A percentile compares a stretch with the other conserved stretches of the same genome.
These are phyloP conservation scores for Poeciliopsis gracilis DNA, from an alignment of 2,797 vertebrate species.

Conservation along the genomic window DNA sequence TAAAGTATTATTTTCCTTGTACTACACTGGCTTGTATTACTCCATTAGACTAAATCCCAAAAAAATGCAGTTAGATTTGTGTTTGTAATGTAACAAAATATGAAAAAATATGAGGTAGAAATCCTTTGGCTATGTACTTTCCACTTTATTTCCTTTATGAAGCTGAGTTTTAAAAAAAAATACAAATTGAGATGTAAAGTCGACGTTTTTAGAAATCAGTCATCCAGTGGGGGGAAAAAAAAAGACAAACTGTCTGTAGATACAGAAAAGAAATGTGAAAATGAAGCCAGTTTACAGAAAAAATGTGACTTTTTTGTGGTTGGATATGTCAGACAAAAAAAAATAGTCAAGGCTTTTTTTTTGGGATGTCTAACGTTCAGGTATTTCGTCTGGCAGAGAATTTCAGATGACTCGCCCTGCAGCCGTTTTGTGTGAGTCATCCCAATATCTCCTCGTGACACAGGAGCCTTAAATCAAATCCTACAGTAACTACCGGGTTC, in stretches of 20 bases:
- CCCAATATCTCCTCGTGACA: slow-evolving; percentile 40
- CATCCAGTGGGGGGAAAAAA: background rate
- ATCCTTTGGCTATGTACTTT: background rate
- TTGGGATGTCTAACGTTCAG: slow-evolving; percentile 4
- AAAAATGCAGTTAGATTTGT: background rate
- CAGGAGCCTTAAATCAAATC: slow-evolving; percentile 53
- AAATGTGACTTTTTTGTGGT: background rate
- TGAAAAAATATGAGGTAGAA: background rate
- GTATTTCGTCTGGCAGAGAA: slow-evolving; percentile 18
- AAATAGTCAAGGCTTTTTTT: background rate
- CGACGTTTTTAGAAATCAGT: background rate
- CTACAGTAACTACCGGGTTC: slow-evolving; percentile 35
- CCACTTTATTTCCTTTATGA: background rate
- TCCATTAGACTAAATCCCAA: background rate
- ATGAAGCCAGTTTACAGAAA: slow-evolving; percentile 10
- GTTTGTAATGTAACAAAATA: background rate
- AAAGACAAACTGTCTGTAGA: no score
- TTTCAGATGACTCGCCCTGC: slow-evolving; percentile 38
- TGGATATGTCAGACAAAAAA: background rate
- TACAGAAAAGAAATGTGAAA: background rate
- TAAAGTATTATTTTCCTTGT: background rate
- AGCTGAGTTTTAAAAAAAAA: background rate
- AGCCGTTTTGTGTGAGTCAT: slow-evolving; percentile 62
- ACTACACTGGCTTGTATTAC: background rate
- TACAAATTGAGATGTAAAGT: background rate